phyloP scores from a whole-genome alignment of 1,140 invertebrate species.

The Pseudomyrmex flavicornis region DNA sequence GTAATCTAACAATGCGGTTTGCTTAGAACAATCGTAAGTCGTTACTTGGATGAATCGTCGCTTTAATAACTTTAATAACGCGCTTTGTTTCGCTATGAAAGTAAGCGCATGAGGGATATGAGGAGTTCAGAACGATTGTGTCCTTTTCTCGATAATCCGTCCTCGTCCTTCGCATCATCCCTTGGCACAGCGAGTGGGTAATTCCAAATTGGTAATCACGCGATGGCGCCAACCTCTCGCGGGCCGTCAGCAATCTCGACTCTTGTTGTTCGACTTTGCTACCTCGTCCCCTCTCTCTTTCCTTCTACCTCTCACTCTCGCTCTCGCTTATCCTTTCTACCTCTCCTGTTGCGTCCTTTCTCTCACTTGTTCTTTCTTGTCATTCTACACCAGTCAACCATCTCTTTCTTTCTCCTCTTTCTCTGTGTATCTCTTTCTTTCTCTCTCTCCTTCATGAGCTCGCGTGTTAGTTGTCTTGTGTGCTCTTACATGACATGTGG shows the following conservation, averaged over 20 bases:
- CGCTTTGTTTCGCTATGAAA: slow-evolving; percentile 38
- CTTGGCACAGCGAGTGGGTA: slow-evolving; percentile 74
- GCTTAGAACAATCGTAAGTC: slow-evolving; percentile 24
- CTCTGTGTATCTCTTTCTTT: neutral
- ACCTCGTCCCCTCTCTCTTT: slow-evolving; percentile 61
- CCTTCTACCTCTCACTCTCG: slow-evolving; percentile 13
- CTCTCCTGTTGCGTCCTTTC: slow-evolving; percentile 36
- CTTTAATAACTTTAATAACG: slow-evolving; percentile 48
- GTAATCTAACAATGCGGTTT: neutral
- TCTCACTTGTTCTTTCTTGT: slow-evolving; percentile 42
- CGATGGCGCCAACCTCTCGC: slow-evolving; percentile 85
- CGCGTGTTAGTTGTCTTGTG: slow-evolving; percentile 35
- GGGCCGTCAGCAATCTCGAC: slow-evolving; percentile 83
- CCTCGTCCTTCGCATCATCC: slow-evolving; percentile 77
- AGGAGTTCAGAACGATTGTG: slow-evolving; percentile 44
- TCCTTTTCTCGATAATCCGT: slow-evolving; percentile 66
- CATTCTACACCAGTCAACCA: slow-evolving; percentile 26
- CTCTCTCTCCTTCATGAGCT: slow-evolving; percentile 15
- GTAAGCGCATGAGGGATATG: neutral
- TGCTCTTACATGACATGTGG: slow-evolving; percentile 71
- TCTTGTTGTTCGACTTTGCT: slow-evolving; percentile 80
- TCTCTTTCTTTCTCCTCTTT: neutral
- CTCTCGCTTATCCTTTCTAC: slow-evolving; percentile 35
- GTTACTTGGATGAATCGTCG: slow-evolving; percentile 10
- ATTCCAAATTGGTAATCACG: slow-evolving; percentile 86